These are phyloP conservation scores for Ciconia stormi DNA, from an alignment of 2,113 vertebrate species.

Conservation along the genomic window DNA sequence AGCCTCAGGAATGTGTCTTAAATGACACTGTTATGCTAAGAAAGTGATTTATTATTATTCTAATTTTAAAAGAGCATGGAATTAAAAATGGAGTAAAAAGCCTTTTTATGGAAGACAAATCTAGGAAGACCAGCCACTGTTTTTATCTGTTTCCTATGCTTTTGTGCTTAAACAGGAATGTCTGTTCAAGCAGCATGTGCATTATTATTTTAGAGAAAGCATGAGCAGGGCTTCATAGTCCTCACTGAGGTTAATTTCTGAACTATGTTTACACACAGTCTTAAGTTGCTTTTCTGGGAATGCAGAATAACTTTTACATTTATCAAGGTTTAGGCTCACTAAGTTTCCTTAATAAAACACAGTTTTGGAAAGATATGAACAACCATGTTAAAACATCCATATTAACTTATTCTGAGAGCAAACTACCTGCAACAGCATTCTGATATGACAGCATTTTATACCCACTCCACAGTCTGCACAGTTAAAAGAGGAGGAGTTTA, in stretches of 20 bases:
- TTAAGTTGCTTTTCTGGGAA: neutral
- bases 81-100: neutral
- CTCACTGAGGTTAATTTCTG: neutral
- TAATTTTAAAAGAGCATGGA: neutral
- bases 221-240: neutral
- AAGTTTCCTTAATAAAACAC: neutral
- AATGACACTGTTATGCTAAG: neutral
- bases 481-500: neutral
- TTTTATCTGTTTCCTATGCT: neutral
- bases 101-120: neutral
- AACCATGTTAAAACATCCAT: neutral
- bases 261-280: neutral
- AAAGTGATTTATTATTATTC: neutral
- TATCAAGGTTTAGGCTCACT: neutral
- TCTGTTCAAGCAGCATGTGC: neutral
- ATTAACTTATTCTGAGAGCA: neutral
- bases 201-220: neutral
- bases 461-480: neutral
- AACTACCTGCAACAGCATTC: neutral
- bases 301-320: neutral
- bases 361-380: neutral
- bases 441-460: neutral
- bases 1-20: neutral
- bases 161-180: neutral
- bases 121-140: neutral